Conservation (phyloP, 2,888 invertebrate genomes). For the Scaptomyza polygonia region DNA sequence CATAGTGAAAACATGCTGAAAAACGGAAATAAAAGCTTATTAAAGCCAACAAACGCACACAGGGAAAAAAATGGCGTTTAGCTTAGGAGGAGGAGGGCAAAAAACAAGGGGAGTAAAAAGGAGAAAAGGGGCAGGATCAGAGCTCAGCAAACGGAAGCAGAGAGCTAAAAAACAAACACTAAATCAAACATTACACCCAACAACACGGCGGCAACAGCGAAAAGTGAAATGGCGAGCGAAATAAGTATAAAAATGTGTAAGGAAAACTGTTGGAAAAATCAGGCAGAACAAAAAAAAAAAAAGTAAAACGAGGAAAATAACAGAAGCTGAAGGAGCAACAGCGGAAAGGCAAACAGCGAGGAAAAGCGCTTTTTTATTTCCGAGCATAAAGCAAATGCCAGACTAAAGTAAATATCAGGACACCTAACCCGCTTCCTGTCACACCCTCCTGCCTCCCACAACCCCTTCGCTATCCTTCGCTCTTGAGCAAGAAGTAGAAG, state of each 20-base stretch:
- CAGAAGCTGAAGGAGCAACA: background rate
- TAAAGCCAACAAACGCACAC: conserved; percentile 64
- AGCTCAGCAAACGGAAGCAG: conserved; percentile 50
- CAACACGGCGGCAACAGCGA: conserved; percentile 29
- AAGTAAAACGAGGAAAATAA: too few species aligned
- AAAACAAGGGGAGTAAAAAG: background rate
- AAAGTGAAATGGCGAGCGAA: conserved; percentile 58
- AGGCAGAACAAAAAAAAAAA: conserved; percentile 10
- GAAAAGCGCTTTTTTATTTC: conserved; percentile 58
- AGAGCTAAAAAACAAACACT: conserved; percentile 73
- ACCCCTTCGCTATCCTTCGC: background rate
- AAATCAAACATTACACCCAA: conserved; percentile 76
- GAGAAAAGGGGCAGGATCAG: conserved; percentile 32
- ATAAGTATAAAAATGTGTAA: conserved; percentile 64
- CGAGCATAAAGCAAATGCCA: conserved; percentile 72
- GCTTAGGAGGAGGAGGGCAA: background rate
- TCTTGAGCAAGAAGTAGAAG: conserved; percentile 1
- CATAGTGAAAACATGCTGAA: conserved; percentile 61
- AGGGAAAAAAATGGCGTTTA: conserved; percentile 21
- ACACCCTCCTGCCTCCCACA: conserved; percentile 2
- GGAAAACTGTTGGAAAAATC: conserved; percentile 52
- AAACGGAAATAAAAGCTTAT: conserved; percentile 77
- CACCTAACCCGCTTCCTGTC: conserved; percentile 3
- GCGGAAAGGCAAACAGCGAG: conserved; percentile 38
- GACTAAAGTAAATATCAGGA: conserved; percentile 73